A percentile compares a stretch with the other conserved stretches of the same genome.
These are phyloP conservation scores for Phocides pigmalion DNA, from an alignment of 1,140 invertebrate species.

Conservation along the genomic window DNA sequence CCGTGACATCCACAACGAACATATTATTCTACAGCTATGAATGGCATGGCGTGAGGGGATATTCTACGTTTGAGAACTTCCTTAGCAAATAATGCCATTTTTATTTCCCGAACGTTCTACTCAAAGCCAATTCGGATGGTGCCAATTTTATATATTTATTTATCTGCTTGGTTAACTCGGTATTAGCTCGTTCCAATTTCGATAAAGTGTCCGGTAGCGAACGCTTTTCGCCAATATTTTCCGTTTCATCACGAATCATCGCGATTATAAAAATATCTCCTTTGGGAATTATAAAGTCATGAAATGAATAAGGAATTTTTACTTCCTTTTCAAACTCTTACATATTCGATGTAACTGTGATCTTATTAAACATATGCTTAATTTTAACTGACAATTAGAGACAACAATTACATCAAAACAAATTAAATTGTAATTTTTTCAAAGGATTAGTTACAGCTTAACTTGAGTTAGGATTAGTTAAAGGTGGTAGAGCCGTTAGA, in stretches of 20 bases:
- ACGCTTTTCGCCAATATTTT: slow-evolving; percentile 21
- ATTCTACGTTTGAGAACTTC: not conserved
- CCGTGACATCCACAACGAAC: no score
- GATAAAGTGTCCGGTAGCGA: slow-evolving; percentile 9
- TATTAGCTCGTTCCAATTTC: slow-evolving; percentile 20
- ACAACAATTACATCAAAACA: no score
- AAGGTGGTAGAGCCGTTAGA: no score
- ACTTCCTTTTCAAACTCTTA: not conserved
- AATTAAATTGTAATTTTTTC: no score
- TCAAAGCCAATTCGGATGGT: not conserved
- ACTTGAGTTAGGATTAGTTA: no score
- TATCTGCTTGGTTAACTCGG: slow-evolving; percentile 11
- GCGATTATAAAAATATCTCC: slow-evolving; percentile 14
- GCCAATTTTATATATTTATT: slow-evolving; percentile 14
- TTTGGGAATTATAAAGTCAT: slow-evolving; percentile 4
- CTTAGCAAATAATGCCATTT: not conserved
- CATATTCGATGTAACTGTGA: not conserved
- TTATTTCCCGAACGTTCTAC: not conserved
- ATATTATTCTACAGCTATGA: no score
- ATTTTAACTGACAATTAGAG: no score
- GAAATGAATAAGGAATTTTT: not conserved
- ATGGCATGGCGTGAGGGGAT: no score
- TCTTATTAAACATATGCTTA: not conserved
- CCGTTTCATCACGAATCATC: slow-evolving; percentile 13
- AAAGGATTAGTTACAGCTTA: no score